Conservation (phyloP, 2,797 vertebrate genomes). For the Brachymystax lenok region DNA sequence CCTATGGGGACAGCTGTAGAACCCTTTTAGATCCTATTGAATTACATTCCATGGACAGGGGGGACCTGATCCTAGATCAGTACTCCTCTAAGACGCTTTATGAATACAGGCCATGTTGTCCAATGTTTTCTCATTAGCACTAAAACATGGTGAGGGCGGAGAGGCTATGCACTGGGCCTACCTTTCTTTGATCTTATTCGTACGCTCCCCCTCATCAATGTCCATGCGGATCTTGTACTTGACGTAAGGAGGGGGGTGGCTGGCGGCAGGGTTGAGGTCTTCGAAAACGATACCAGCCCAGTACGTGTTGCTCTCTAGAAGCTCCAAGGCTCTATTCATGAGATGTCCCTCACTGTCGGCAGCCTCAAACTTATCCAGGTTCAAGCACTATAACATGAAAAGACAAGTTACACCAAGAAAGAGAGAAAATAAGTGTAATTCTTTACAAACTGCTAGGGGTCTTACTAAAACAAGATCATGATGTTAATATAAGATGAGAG, state of each 20-base stretch:
- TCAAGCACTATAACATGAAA: constrained; percentile 82
- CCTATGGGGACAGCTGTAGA: too few species aligned
- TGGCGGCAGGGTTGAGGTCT: constrained; percentile 70
- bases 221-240: constrained; percentile 98
- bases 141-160: background rate
- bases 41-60: too few species aligned
- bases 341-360: constrained; percentile 79
- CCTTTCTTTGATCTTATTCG: constrained; percentile 85
- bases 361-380: constrained; percentile 91
- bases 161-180: constrained; percentile 45
- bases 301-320: constrained; percentile 84
- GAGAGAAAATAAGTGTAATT: background rate
- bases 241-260: constrained; percentile 78
- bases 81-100: background rate
- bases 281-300: constrained; percentile 93
- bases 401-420: background rate
- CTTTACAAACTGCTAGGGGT: background rate
- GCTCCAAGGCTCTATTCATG: constrained; percentile 83
- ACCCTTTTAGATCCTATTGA: too few species aligned
- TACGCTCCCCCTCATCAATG: constrained; percentile 88
- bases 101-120: background rate
- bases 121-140: background rate
- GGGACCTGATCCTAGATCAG: too few species aligned
- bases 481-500: too few species aligned
- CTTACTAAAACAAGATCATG: background rate